Percentiles rank a stretch among this genome's conserved stretches.
These are phyloP conservation scores for Thripadectes ignobilis DNA, from an alignment of 2,797 vertebrate genomes.

Conservation along the genomic window DNA sequence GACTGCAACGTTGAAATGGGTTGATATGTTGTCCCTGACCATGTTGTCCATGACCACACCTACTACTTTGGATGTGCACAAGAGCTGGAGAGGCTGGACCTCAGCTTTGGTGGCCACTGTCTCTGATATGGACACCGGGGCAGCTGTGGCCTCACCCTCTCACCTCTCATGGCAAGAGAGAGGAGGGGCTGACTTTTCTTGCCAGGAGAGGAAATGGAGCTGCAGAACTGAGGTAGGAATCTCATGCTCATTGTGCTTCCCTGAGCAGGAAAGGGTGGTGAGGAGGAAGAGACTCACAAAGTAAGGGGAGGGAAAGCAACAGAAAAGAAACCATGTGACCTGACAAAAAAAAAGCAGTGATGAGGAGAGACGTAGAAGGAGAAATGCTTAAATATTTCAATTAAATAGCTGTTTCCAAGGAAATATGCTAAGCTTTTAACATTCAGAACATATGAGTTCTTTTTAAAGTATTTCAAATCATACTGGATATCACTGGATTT, in stretches of 20 bases:
- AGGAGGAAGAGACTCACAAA: background rate
- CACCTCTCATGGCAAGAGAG: rapidly evolving
- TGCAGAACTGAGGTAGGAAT: background rate
- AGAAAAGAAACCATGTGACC: background rate
- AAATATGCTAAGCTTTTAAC: background rate
- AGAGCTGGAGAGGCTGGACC: background rate
- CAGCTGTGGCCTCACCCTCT: background rate
- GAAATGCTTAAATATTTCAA: background rate
- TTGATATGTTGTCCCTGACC: background rate
- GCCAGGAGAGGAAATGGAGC: background rate
- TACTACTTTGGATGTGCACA: background rate
- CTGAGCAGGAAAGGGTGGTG: background rate
- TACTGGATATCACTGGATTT: background rate
- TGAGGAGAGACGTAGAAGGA: background rate
- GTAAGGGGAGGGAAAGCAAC: background rate
- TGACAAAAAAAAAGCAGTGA: background rate
- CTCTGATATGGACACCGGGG: background rate
- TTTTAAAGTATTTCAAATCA: background rate
- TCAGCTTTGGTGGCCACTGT: background rate
- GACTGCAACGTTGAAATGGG: background rate
- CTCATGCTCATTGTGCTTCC: background rate
- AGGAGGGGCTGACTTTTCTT: background rate
- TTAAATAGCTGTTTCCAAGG: background rate
- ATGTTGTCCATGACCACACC: background rate
- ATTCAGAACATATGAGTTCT: background rate